Percentiles rank a stretch among this genome's conserved stretches.
These are phyloP conservation scores for Sarcophaga peregrina DNA, from an alignment of 1,140 invertebrate species.

Conservation along the genomic window DNA sequence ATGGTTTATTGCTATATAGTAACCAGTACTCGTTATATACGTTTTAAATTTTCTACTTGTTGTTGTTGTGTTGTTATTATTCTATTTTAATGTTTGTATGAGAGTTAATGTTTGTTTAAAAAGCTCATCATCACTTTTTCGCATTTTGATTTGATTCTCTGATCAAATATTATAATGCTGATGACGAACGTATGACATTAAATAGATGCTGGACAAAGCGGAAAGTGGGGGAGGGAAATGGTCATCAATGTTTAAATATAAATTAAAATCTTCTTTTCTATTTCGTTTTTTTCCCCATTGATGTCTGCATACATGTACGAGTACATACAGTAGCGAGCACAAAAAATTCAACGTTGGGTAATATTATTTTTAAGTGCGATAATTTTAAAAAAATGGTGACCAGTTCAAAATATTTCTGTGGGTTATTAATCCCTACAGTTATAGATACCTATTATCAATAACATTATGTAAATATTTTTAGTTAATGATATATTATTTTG, in stretches of 20 bases:
- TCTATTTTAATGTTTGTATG: not conserved
- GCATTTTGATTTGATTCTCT: slow-evolving; percentile 3
- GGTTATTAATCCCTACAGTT: too few relatives aligned
- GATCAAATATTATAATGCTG: not conserved
- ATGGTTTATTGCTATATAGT: slow-evolving; percentile 36
- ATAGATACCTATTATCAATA: too few relatives aligned
- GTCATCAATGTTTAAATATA: slow-evolving; percentile 30
- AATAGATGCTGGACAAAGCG: not conserved
- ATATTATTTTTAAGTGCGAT: too few relatives aligned
- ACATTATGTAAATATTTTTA: too few relatives aligned
- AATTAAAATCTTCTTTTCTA: slow-evolving; percentile 22
- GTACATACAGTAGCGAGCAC: too few relatives aligned
- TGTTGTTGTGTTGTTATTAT: not conserved
- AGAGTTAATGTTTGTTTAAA: slow-evolving; percentile 28
- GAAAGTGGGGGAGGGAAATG: not conserved
- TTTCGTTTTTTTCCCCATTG: too few relatives aligned
- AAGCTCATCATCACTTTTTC: slow-evolving; percentile 31
- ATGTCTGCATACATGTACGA: not conserved
- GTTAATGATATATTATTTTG: too few relatives aligned
- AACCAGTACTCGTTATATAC: not conserved
- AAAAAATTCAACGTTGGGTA: too few relatives aligned
- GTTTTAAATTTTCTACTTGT: not conserved
- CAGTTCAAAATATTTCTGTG: too few relatives aligned
- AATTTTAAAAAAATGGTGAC: too few relatives aligned
- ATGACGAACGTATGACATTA: not conserved